phyloP scores from a whole-genome alignment of 2,888 invertebrate species.

The Euspilapteryx auroguttella region DNA sequence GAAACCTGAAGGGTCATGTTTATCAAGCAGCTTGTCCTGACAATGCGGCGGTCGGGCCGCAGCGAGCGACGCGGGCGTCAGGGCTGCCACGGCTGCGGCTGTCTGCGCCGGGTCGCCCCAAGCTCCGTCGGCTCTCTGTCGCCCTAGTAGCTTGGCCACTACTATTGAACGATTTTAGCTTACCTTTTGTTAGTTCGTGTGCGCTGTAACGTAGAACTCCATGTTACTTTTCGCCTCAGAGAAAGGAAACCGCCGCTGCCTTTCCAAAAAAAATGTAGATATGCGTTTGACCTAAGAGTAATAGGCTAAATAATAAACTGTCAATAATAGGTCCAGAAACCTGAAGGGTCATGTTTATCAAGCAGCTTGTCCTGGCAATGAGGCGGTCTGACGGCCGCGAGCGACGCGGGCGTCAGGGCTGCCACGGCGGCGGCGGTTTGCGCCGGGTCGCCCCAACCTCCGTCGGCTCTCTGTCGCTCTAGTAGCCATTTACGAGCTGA shows the following conservation, averaged over 20 bases:
- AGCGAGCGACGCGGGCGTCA: constrained; percentile 72
- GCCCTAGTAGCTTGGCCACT: constrained; percentile 69
- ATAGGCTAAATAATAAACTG: too few relatives aligned
- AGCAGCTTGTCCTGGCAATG: constrained; percentile 57
- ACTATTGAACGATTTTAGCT: too few relatives aligned
- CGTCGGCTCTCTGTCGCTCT: constrained; percentile 72
- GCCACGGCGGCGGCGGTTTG: constrained; percentile 78
- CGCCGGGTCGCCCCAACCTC: constrained; percentile 76
- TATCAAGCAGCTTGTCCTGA: constrained; percentile 54
- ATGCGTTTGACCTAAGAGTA: too few relatives aligned
- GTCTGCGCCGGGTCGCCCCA: constrained; percentile 76
- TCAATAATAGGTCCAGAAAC: too few relatives aligned
- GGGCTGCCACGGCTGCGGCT: constrained; percentile 78
- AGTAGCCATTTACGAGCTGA: constrained; percentile 76
- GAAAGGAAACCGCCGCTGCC: too few relatives aligned
- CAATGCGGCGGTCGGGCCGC: constrained; percentile 64
- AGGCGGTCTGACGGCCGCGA: constrained; percentile 67
- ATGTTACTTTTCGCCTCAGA: too few relatives aligned
- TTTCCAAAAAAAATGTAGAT: too few relatives aligned
- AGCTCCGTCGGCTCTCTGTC: constrained; percentile 77
- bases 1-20: constrained; percentile 55
- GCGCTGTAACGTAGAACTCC: too few relatives aligned
- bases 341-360: constrained; percentile 51
- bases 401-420: constrained; percentile 73
- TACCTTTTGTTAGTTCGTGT: too few relatives aligned